phyloP scores from a whole-genome alignment of 2,113 vertebrate species.

The Perca flavescens region DNA sequence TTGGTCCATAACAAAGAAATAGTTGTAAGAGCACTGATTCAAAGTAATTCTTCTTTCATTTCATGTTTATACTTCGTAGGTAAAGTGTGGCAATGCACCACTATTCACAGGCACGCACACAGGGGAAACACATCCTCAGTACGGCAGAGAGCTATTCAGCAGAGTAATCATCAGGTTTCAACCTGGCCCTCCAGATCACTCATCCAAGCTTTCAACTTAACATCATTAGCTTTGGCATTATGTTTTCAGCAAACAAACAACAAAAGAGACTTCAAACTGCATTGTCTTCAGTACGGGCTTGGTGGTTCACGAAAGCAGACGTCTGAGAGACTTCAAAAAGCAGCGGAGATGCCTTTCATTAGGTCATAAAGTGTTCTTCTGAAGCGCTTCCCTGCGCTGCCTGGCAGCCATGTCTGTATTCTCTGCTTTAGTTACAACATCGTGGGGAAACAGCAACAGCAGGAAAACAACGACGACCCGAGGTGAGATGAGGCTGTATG shows the following conservation, averaged over 20 bases:
- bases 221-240: conserved; percentile 59
- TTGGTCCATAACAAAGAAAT: background rate
- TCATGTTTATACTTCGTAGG: conserved; percentile 4
- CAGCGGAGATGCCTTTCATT: conserved; percentile 66
- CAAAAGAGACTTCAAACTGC: conserved; percentile 63
- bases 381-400: conserved; percentile 44
- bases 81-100: conserved; percentile 26
- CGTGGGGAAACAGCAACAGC: conserved; percentile 59
- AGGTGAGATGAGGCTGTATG: conserved; percentile 54
- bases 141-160: background rate
- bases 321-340: conserved; percentile 67
- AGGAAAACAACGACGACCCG: conserved; percentile 46
- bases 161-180: conserved; percentile 50
- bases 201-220: conserved; percentile 57
- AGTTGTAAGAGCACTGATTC: background rate
- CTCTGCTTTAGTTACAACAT: conserved; percentile 69
- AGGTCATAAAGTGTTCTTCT: conserved; percentile 63
- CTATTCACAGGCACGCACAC: conserved; percentile 18
- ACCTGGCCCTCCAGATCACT: conserved; percentile 44
- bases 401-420: conserved; percentile 52
- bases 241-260: conserved; percentile 75
- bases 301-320: conserved; percentile 58
- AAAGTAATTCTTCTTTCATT: conserved; percentile 1
- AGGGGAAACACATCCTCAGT: conserved; percentile 15
- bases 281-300: conserved; percentile 48